phyloP scores from a whole-genome alignment of 2,113 vertebrate species.

The Fukomys damarensis region DNA sequence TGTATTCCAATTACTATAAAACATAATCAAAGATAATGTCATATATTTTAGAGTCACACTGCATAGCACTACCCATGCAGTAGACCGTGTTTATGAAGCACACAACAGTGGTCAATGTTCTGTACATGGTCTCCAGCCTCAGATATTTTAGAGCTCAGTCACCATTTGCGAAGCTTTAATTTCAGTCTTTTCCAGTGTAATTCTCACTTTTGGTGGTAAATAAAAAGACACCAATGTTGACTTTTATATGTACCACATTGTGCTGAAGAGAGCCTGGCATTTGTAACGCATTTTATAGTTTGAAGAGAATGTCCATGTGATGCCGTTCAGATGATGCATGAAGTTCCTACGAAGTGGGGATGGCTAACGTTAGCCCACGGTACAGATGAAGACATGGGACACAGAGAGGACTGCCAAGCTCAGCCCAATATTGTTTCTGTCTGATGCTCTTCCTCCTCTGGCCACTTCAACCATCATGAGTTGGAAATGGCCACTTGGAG shows the following conservation, averaged over 20 bases:
- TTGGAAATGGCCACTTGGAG: neutral
- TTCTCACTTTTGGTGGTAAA: neutral
- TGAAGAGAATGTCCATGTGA: neutral
- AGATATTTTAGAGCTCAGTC: neutral
- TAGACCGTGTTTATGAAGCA: neutral
- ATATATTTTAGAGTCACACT: neutral
- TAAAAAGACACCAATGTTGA: neutral
- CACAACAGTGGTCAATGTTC: neutral
- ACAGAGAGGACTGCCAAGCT: neutral
- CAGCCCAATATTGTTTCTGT: neutral
- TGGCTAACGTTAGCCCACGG: fast-evolving
- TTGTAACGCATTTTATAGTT: neutral
- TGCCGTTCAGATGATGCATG: neutral
- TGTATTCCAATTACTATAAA: neutral
- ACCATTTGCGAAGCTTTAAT: neutral
- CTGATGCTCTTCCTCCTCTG: fast-evolving
- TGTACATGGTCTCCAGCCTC: neutral
- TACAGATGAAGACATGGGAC: neutral
- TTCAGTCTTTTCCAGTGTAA: neutral
- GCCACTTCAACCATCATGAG: fast-evolving
- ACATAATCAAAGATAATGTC: neutral
- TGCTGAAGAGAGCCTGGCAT: neutral
- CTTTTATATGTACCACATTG: neutral
- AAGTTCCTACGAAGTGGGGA: neutral
- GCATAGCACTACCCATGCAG: neutral